Evolutionary conservation across 2,113 vertebrate genomes (phyloP), one percentile per base, ranked within the genome.

Genomic region (Himantopus leucocephalus): DNA sequence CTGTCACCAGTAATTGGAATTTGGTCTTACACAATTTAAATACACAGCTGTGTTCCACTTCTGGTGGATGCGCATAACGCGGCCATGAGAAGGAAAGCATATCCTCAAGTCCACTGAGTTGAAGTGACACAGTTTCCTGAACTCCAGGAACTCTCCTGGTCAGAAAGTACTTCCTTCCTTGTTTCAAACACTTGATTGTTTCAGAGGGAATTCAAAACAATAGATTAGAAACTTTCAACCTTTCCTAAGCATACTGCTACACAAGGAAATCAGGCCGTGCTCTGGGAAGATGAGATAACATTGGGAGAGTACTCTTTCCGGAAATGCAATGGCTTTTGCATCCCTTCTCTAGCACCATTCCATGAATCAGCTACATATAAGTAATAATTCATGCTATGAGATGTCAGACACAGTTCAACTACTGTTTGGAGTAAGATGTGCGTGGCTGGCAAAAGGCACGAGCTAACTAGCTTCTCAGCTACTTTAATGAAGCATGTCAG

Each of bases 121-220:
- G 58, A n/a, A 48, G 64, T 56, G 89, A 97, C 87, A 95, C 82
- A 70, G 94, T 50, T 96, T 97, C 96, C 98, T 98, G 98, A 95
- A 91, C 86, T 97, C 93, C 96, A 98, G 98, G 98, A 98, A 98
- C 97, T 91, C 79, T 95, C 78, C 81, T 83, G 59, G 79, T 95
- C 94, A 96, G 92, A 94, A 97, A 96, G 83, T 17, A 73, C 98
- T 98, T 98, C 98, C 98, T 98, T 98, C 98, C 98, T 95, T 94
- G 41, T 79, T 96, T 74, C 91, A 85, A 89, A 96, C 92, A 71
- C 74, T 93, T 48, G 45, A 96, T 80, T 96, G 76, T 97, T 97
- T 91, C 73, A 59, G 92, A 95, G 95, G 90, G 97, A 95, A 96
- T 95, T 94, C 56, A 95, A 67, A 81, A 90, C 86, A 88, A 94